A percentile compares a stretch with the other conserved stretches of the same genome.
phyloP scores from a whole-genome alignment of 2,797 vertebrate genomes.

The Pseudochaenichthys georgianus region DNA sequence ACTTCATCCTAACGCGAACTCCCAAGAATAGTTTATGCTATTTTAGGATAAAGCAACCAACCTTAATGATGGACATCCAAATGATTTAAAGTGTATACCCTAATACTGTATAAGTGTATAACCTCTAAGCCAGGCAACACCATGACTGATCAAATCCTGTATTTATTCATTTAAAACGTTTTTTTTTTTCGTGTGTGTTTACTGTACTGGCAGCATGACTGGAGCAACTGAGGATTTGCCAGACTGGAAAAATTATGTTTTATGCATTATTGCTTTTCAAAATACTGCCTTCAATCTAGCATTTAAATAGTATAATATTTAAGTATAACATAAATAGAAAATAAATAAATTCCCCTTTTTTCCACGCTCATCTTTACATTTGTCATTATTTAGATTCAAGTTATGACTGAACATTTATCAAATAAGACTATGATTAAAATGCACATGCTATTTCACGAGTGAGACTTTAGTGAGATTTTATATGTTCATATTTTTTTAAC shows the following conservation, averaged over 20 bases:
- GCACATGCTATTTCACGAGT: too few relatives aligned
- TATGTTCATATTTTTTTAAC: too few relatives aligned
- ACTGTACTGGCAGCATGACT: too few relatives aligned
- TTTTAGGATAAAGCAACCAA: not conserved
- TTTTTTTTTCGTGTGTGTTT: too few relatives aligned
- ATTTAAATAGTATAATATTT: not conserved
- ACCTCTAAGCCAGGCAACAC: not conserved
- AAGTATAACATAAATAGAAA: not conserved
- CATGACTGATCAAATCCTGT: not conserved
- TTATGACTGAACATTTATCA: not conserved
- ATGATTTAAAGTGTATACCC: not conserved
- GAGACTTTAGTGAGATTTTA: too few relatives aligned
- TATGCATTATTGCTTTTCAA: not conserved
- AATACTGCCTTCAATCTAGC: not conserved
- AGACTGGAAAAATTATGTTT: not conserved
- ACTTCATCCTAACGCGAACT: slow-evolving; percentile 15
- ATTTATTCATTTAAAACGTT: not conserved
- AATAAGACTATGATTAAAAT: not conserved
- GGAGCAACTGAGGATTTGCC: not conserved
- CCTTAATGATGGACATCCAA: not conserved
- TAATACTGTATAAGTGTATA: not conserved
- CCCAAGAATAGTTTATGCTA: not conserved
- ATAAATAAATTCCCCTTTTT: not conserved
- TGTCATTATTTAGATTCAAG: not conserved
- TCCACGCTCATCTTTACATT: not conserved